These are phyloP conservation scores for Zaprionus taronus DNA, from an alignment of 1,140 invertebrate genomes.

Conservation along the genomic window DNA sequence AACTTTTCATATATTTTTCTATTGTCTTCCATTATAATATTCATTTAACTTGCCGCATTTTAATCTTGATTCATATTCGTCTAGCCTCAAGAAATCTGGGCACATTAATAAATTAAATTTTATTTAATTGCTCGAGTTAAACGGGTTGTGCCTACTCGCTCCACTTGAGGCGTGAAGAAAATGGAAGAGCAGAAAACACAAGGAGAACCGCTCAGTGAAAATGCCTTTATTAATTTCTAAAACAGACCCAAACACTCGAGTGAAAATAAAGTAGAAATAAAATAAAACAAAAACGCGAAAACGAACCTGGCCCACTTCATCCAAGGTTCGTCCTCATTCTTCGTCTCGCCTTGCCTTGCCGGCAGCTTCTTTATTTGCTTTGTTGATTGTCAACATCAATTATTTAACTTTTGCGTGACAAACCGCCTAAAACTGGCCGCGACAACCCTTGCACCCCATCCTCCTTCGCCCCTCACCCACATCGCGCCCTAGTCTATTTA, in stretches of 20 bases:
- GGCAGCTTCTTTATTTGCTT: slow-evolving; percentile 78
- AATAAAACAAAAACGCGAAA: slow-evolving; percentile 17
- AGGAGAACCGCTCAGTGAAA: slow-evolving; percentile 24
- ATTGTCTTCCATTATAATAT: slow-evolving; percentile 10
- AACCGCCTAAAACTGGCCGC: slow-evolving; percentile 56
- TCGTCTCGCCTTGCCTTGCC: slow-evolving; percentile 32
- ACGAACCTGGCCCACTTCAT: slow-evolving; percentile 45
- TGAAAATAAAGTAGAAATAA: slow-evolving; percentile 30
- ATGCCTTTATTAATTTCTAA: slow-evolving; percentile 66
- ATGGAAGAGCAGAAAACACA: background rate
- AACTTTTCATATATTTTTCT: slow-evolving; percentile 8
- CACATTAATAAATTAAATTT: slow-evolving; percentile 68
- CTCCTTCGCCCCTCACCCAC: background rate
- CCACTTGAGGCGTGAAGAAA: slow-evolving; percentile 30
- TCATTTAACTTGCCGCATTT: slow-evolving; percentile 18
- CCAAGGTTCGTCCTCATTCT: slow-evolving; percentile 56
- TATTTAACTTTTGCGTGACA: slow-evolving; percentile 79
- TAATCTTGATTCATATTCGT: slow-evolving; percentile 37
- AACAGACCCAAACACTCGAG: slow-evolving; percentile 40
- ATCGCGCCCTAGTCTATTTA: slow-evolving; percentile 67
- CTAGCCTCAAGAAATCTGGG: slow-evolving; percentile 24
- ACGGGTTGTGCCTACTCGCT: slow-evolving; percentile 21
- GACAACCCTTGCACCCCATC: slow-evolving; percentile 16
- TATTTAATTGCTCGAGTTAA: slow-evolving; percentile 55
- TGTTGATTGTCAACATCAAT: slow-evolving; percentile 84